A percentile compares a stretch with the other conserved stretches of the same genome.
These are phyloP conservation scores for Malurus cyaneus DNA, from an alignment of 2,113 vertebrate genomes.

Conservation along the genomic window DNA sequence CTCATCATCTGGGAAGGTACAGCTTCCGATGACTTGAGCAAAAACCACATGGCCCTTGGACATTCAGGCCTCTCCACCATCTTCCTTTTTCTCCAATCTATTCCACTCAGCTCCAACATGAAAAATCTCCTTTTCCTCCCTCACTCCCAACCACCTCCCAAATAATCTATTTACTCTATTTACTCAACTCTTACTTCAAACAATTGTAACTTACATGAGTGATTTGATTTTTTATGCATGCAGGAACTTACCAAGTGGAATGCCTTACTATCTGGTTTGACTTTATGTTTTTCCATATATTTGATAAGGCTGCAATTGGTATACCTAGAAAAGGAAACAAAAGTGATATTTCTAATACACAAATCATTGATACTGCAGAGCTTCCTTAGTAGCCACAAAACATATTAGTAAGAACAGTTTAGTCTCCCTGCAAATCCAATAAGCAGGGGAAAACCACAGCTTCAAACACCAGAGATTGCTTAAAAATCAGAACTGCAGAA, in stretches of 20 bases:
- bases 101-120: background rate
- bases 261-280: slow-evolving; percentile 99
- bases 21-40: background rate
- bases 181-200: background rate
- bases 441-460: background rate
- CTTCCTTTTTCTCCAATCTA: background rate
- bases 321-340: slow-evolving; percentile 81
- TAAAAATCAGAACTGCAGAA: background rate
- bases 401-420: background rate
- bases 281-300: slow-evolving; percentile 99
- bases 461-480: background rate
- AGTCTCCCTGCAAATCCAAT: background rate
- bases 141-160: background rate
- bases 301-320: slow-evolving; percentile 99
- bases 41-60: background rate
- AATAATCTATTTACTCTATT: background rate
- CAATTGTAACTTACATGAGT: background rate
- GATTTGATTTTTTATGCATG: background rate
- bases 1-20: background rate
- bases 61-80: background rate
- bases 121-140: background rate
- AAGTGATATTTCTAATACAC: background rate
- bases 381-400: background rate
- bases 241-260: slow-evolving; percentile 94
- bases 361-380: background rate